These are phyloP conservation scores for Gymnocephalus cernua DNA, from an alignment of 2,113 vertebrate genomes.

Conservation along the genomic window DNA sequence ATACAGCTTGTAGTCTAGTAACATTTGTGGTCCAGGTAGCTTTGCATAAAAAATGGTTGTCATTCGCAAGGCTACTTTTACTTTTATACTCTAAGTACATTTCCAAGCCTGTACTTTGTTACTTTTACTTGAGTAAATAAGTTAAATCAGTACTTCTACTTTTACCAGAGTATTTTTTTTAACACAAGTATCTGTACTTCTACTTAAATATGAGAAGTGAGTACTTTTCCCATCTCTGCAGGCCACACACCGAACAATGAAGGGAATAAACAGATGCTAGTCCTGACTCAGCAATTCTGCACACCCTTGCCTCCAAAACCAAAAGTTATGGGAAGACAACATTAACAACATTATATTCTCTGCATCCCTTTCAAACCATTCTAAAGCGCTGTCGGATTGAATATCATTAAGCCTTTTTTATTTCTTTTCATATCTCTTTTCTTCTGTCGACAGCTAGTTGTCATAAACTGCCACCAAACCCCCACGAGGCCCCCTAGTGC, in stretches of 20 bases:
- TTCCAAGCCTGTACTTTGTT: too few species aligned
- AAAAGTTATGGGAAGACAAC: conserved; percentile 39
- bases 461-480: conserved; percentile 77
- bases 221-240: too few species aligned
- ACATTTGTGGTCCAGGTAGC: too few species aligned
- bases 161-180: too few species aligned
- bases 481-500: conserved; percentile 69
- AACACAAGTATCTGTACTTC: too few species aligned
- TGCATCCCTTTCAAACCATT: conserved; percentile 61
- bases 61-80: too few species aligned
- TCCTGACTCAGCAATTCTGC: conserved; percentile 59
- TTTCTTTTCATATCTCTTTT: conserved; percentile 69
- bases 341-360: conserved; percentile 37
- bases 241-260: conserved; percentile 56
- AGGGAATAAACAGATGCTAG: conserved; percentile 56
- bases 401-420: conserved; percentile 77
- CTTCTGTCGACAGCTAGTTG: conserved; percentile 74
- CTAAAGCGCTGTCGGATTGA: conserved; percentile 66
- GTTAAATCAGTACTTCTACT: too few species aligned
- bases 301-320: conserved; percentile 45
- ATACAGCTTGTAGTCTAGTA: too few species aligned
- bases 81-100: too few species aligned
- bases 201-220: too few species aligned
- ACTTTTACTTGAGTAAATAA: too few species aligned
- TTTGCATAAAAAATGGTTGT: too few species aligned